Percentiles rank a stretch among this genome's conserved stretches.
Conservation (phyloP, 2,113 vertebrate species). For the Grammomys dolichurus region DNA sequence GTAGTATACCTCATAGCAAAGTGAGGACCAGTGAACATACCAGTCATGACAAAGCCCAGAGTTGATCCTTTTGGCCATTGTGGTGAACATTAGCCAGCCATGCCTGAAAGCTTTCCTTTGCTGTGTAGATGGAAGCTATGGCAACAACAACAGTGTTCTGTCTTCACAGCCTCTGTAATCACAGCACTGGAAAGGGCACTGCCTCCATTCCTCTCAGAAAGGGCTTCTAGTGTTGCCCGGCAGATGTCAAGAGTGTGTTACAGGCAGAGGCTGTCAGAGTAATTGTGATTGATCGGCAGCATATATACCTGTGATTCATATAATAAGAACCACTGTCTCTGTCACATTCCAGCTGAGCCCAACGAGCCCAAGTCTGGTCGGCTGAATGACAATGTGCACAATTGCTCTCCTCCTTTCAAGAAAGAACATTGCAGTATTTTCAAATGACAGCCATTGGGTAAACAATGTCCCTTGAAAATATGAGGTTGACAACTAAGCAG, state of each 20-base stretch:
- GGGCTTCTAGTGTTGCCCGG: not conserved
- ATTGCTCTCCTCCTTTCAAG: conserved; percentile 54
- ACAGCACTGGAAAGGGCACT: not conserved
- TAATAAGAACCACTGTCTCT: conserved; percentile 44
- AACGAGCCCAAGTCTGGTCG: conserved; percentile 26
- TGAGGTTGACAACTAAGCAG: conserved; percentile 14
- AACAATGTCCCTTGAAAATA: conserved; percentile 64
- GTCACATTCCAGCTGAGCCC: conserved; percentile 5
- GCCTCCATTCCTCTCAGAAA: conserved; percentile 39
- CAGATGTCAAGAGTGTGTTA: conserved; percentile 6
- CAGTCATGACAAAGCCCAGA: not conserved
- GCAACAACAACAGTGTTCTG: not conserved
- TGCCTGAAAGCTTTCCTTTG: not conserved
- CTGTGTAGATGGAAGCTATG: not conserved
- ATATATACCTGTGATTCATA: not conserved
- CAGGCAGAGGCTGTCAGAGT: conserved; percentile 41
- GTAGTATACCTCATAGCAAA: not conserved
- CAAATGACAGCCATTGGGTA: conserved; percentile 45
- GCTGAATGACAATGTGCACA: conserved; percentile 61
- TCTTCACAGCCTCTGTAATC: not conserved
- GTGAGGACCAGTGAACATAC: not conserved
- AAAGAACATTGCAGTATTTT: conserved; percentile 57
- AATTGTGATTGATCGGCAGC: conserved; percentile 53
- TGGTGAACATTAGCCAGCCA: not conserved
- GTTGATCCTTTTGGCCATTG: not conserved